Evolutionary conservation across 2,797 vertebrate species (phyloP).

Genomic region (Crenuchus spilurus): DNA sequence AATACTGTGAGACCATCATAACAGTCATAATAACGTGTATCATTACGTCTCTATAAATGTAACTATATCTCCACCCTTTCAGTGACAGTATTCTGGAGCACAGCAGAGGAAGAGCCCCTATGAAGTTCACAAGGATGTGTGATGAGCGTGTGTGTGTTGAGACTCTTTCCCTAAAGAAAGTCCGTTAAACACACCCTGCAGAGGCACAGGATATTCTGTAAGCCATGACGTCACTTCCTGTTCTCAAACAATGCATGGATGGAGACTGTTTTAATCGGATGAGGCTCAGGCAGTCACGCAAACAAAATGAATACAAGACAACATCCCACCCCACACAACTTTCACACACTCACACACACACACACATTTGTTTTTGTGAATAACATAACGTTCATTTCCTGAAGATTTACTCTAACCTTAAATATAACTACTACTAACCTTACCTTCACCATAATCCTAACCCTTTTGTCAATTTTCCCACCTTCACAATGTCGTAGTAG

Average conservation of each 20-base stretch:
- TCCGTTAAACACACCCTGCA: constrained; percentile 41
- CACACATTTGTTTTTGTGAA: too few species aligned
- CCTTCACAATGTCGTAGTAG: too few species aligned
- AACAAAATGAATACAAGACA: too few species aligned
- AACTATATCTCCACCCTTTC: background rate
- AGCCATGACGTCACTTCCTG: constrained; percentile 54
- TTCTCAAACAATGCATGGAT: constrained; percentile 55
- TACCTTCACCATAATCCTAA: too few species aligned
- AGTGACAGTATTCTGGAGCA: background rate
- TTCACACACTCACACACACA: background rate
- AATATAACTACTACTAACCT: too few species aligned
- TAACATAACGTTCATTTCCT: too few species aligned
- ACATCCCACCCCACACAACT: too few species aligned
- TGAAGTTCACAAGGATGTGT: background rate
- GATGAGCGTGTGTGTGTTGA: constrained; percentile 6
- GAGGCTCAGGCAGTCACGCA: background rate
- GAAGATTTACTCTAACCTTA: too few species aligned
- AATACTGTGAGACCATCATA: too few species aligned
- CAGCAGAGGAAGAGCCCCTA: background rate
- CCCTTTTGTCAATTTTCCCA: too few species aligned
- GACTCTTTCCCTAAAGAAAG: constrained; percentile 47
- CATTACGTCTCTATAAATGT: background rate
- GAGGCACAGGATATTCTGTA: constrained; percentile 48
- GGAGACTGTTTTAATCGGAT: constrained; percentile 48
- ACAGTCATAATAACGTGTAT: too few species aligned